phyloP scores from a whole-genome alignment of 37 sponge, comb jelly and placozoan species.

The Dysidea cf. avara region DNA sequence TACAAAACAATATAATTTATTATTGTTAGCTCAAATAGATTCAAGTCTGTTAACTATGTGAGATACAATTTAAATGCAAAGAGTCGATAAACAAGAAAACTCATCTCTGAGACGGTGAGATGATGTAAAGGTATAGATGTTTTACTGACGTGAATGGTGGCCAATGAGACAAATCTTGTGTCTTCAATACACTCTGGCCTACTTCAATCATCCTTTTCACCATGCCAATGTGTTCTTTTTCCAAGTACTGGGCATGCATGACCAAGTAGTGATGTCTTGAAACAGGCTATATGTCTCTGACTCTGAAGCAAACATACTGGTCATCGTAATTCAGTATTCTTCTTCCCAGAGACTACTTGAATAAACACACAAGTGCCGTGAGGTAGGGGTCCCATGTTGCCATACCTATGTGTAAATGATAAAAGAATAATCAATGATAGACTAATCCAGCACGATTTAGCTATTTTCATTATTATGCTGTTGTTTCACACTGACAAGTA shows the following conservation, averaged over 20 bases:
- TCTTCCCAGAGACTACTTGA: conserved; percentile 33
- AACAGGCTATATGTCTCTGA: conserved; percentile 68
- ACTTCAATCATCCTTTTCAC: conserved; percentile 67
- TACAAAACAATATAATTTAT: neutral
- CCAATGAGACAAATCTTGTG: conserved; percentile 68
- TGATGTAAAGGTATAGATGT: conserved; percentile 82
- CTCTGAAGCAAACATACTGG: conserved; percentile 71
- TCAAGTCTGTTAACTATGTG: conserved; percentile 49
- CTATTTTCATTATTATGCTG: too few relatives aligned
- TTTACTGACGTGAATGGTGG: conserved; percentile 71
- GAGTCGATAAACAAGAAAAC: conserved; percentile 70
- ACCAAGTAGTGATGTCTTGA: conserved; percentile 79
- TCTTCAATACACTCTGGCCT: conserved; percentile 41
- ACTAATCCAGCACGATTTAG: too few relatives aligned
- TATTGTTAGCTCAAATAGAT: conserved; percentile 5
- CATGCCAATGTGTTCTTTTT: conserved; percentile 37
- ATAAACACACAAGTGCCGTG: conserved; percentile 55
- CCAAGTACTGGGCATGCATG: conserved; percentile 51
- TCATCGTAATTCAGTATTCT: conserved; percentile 62
- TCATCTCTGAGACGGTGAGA: conserved; percentile 62
- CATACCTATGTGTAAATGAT: too few relatives aligned
- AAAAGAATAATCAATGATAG: too few relatives aligned
- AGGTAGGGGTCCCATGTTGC: too few relatives aligned
- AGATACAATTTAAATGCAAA: conserved; percentile 54
- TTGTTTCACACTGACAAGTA: too few relatives aligned